Percentiles rank a stretch among this genome's conserved stretches.
These are phyloP conservation scores for Aplodontia rufa DNA, from an alignment of 2,113 vertebrate species.

Conservation along the genomic window DNA sequence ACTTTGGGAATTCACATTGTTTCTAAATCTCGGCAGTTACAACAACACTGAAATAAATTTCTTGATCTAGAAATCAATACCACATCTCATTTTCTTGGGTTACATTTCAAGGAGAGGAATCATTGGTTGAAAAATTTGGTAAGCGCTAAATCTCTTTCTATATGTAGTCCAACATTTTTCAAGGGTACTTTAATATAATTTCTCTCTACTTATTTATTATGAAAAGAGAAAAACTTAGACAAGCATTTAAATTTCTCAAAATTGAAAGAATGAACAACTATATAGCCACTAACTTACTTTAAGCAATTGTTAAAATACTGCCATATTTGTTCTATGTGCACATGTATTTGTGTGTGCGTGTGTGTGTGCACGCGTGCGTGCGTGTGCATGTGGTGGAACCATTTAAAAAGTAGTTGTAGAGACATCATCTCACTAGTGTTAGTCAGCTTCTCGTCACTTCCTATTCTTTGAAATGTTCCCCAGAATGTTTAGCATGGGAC, in stretches of 20 bases:
- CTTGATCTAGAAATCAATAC: not conserved
- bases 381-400: not conserved
- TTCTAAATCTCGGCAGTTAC: not conserved
- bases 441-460: not conserved
- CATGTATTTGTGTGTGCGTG: not conserved
- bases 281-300: not conserved
- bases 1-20: not conserved
- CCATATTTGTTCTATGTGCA: not conserved
- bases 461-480: not conserved
- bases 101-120: not conserved
- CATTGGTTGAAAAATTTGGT: not conserved
- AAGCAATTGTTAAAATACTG: not conserved
- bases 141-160: not conserved
- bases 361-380: not conserved
- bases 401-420: not conserved
- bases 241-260: not conserved
- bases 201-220: not conserved
- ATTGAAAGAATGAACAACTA: not conserved
- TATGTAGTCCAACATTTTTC: not conserved
- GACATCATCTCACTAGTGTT: too few relatives aligned
- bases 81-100: not conserved
- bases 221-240: not conserved
- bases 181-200: not conserved
- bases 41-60: not conserved
- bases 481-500: not conserved